phyloP scores from a whole-genome alignment of 1,140 invertebrate genomes.

The Drosophila subobscura region DNA sequence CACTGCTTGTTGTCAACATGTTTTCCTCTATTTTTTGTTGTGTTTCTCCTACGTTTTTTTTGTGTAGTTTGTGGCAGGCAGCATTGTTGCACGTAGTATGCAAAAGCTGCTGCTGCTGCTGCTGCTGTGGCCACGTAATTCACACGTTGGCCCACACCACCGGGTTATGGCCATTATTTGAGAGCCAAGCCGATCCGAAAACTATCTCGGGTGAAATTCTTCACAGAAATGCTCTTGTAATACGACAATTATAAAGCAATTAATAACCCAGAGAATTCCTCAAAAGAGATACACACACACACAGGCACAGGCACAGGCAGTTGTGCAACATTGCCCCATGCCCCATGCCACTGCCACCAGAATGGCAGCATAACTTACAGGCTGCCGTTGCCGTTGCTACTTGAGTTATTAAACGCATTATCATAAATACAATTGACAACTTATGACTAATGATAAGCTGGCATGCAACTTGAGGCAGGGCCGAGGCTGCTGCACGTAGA shows the following conservation, averaged over 20 bases:
- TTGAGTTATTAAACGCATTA: constrained; percentile 82
- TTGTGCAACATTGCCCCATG: constrained; percentile 30
- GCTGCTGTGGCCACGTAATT: constrained; percentile 67
- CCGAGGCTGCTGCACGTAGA: background rate
- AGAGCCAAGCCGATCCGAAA: too few relatives aligned
- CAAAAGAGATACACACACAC: constrained; percentile 7
- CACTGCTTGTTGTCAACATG: constrained; percentile 45
- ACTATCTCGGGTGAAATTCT: constrained; percentile 31
- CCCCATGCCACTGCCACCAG: constrained; percentile 22
- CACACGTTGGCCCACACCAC: constrained; percentile 73
- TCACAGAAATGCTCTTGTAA: constrained; percentile 21
- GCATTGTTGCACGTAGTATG: constrained; percentile 80
- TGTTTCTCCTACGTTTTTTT: constrained; percentile 13
- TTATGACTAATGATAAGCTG: constrained; percentile 81
- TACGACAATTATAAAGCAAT: constrained; percentile 51
- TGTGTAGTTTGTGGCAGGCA: constrained; percentile 43
- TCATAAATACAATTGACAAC: constrained; percentile 82
- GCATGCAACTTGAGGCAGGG: constrained; percentile 65
- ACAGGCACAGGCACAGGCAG: constrained; percentile 2
- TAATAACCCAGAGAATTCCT: constrained; percentile 49
- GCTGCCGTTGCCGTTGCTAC: constrained; percentile 35
- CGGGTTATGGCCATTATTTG: constrained; percentile 49
- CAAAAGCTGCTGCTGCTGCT: constrained; percentile 46
- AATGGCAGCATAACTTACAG: constrained; percentile 58
- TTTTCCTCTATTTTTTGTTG: constrained; percentile 50